phyloP scores from a whole-genome alignment of 2,113 vertebrate species.

The Atrichornis clamosus region DNA sequence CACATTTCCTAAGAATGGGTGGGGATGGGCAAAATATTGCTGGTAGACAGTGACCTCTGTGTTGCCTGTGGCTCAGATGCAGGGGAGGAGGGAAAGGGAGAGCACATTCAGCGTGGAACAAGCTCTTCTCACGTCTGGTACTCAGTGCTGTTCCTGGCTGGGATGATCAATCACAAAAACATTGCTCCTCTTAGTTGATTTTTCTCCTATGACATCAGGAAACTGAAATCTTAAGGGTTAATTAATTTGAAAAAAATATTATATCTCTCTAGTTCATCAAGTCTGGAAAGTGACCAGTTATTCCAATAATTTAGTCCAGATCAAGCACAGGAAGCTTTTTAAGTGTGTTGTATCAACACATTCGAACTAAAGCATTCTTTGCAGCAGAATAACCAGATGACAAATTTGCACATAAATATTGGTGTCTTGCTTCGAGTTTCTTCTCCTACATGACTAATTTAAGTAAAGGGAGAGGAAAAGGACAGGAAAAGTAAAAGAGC shows the following conservation, averaged over 20 bases:
- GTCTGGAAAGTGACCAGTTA: not conserved
- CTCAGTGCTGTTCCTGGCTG: not conserved
- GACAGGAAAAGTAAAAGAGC: not conserved
- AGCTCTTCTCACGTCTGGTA: not conserved
- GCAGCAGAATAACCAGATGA: not conserved
- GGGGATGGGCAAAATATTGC: not conserved
- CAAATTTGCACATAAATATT: not conserved
- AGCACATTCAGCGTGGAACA: accelerated
- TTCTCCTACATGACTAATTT: not conserved
- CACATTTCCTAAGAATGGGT: not conserved
- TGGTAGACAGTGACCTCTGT: not conserved
- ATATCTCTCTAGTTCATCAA: not conserved
- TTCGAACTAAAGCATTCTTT: not conserved
- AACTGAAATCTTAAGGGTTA: not conserved
- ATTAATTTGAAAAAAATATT: not conserved
- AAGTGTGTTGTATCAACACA: not conserved
- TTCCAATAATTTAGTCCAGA: not conserved
- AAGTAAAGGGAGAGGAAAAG: not conserved
- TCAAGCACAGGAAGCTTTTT: not conserved
- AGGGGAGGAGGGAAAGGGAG: not conserved
- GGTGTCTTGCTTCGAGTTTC: not conserved
- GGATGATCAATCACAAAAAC: not conserved
- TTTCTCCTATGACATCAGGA: not conserved
- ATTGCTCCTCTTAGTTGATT: not conserved
- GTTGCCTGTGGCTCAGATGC: not conserved